phyloP scores from a whole-genome alignment of 1,140 invertebrate species.

The Eueides isabella region DNA sequence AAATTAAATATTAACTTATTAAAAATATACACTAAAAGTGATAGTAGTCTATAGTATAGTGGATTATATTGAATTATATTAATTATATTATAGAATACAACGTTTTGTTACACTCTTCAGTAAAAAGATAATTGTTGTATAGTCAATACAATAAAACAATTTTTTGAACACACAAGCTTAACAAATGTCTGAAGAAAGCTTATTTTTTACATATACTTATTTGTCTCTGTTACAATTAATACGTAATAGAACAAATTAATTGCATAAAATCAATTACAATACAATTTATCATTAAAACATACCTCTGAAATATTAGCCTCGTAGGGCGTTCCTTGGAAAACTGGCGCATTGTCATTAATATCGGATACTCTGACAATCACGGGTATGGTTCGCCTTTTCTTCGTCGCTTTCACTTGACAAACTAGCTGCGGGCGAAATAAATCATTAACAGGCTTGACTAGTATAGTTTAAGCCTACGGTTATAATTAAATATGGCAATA shows the following conservation, averaged over 20 bases:
- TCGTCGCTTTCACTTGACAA: constrained; percentile 89
- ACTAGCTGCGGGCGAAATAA: constrained; percentile 84
- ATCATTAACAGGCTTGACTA: constrained; percentile 29
- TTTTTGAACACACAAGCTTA: no score
- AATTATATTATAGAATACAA: no score
- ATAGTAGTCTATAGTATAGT: no score
- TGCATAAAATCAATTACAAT: constrained; percentile 19
- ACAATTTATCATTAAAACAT: constrained; percentile 49
- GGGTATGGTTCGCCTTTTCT: constrained; percentile 91
- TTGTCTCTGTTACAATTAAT: neutral
- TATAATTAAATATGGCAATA: neutral
- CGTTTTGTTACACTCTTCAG: no score
- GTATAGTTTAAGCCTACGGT: neutral
- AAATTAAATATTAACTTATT: no score
- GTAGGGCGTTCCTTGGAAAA: constrained; percentile 91
- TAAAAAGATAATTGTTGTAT: no score
- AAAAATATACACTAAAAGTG: no score
- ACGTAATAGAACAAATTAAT: neutral
- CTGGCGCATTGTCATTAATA: constrained; percentile 93
- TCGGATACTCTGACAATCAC: constrained; percentile 95
- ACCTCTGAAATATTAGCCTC: constrained; percentile 94
- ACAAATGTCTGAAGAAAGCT: no score
- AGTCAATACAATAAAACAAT: no score
- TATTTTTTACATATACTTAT: no score
- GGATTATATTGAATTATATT: no score